Evolutionary conservation across 2,797 vertebrate genomes (phyloP), one percentile per base, ranked within the genome.

Genomic region (Todus mexicanus): DNA sequence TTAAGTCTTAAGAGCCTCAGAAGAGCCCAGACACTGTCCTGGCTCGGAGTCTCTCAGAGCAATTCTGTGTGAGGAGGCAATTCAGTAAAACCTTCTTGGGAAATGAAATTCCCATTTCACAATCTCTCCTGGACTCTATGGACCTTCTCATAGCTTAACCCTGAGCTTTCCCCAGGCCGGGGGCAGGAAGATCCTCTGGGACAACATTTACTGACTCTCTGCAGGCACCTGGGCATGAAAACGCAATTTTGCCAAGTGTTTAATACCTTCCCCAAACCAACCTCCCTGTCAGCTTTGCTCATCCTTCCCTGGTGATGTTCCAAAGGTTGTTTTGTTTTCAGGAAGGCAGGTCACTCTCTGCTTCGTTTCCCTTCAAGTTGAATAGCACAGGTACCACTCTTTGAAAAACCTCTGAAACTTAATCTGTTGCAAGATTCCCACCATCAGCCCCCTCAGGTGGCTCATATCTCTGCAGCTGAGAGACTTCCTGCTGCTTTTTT

Each of bases 331-430:
- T 81, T 75, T 79, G 60, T 79, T 43, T 81, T 42, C 71, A 77
- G 45, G 53, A 90, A 94, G 56, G 26, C 60, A 66, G 48, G 19
- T 76, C 0, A 0, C 21, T 82, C 64, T 66, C 68, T 74, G 20
- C 53, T 93, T 87, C 57, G 5, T 82, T 83, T 83, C 17, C 18
- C 61, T 76, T 89, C 64, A 35, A 80, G 84, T 68, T 64, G 31
- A 89, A 66, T 19, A 61, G 38, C 27, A 23, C 29, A 66, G 78
- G 72, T 74, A 73, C 10, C 0, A 6, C 40, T 79, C 40, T 91
- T 43, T 53, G 56, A 90, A 92, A 89, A 89, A 27, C 57, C 82
- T 54, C 71, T 61, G 64, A 90, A 89, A 84, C 78, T 79, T 92
- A 93, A 93, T 87, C 61, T 65, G 13, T 88, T 10, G 4, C 60